A percentile compares a stretch with the other conserved stretches of the same genome.
phyloP scores from a whole-genome alignment of 2,888 invertebrate genomes.

The Cataglyphis albicans region DNA sequence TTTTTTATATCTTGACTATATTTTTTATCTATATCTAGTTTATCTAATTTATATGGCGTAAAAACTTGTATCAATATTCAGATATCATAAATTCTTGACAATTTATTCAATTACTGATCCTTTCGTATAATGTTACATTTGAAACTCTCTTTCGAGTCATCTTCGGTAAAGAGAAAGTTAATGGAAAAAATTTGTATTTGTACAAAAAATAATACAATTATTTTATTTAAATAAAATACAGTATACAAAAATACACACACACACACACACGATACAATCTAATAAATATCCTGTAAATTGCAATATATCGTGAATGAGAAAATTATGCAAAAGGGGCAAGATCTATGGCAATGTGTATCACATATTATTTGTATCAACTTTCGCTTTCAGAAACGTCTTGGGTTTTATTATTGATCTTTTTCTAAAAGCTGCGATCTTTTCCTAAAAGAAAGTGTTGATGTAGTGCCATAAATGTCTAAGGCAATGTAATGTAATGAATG shows the following conservation, averaged over 20 bases:
- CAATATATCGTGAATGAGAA: not conserved
- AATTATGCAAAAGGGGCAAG: not conserved
- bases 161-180: constrained; percentile 5
- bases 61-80: not conserved
- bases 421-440: constrained; percentile 3
- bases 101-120: not conserved
- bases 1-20: not conserved
- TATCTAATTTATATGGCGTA: not conserved
- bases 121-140: not conserved
- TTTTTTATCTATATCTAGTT: not conserved
- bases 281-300: not conserved
- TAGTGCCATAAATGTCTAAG: constrained; percentile 14
- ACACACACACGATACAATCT: no score
- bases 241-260: not conserved
- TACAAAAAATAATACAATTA: constrained; percentile 4
- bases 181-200: constrained; percentile 1
- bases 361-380: constrained; percentile 14
- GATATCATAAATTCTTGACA: not conserved
- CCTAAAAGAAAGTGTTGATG: constrained; percentile 1
- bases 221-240: not conserved
- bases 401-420: not conserved
- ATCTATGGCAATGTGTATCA: not conserved
- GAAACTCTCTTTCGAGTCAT: not conserved
- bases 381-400: constrained; percentile 25
- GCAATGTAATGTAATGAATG: not conserved